Conservation (phyloP, 2,797 vertebrate genomes). For the Oreochromis mossambicus region DNA sequence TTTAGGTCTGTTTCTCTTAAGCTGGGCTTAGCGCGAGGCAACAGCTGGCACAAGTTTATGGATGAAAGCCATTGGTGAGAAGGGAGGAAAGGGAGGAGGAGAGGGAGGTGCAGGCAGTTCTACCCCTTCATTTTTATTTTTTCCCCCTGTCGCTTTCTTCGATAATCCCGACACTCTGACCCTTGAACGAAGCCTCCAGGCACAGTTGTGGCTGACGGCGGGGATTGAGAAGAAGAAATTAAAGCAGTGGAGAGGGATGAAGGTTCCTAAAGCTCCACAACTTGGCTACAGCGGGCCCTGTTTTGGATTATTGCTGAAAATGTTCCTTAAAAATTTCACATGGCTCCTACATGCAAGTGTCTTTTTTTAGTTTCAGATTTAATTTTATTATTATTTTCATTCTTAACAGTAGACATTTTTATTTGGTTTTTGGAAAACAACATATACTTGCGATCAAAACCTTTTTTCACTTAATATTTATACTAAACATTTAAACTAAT, state of each 20-base stretch:
- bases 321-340: background rate
- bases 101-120: background rate
- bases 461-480: background rate
- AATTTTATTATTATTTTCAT: background rate
- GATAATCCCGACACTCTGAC: slow-evolving; percentile 79
- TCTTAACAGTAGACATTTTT: background rate
- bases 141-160: background rate
- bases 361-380: background rate
- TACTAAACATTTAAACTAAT: background rate
- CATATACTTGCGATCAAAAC: background rate
- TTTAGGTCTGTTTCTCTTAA: slow-evolving; percentile 79
- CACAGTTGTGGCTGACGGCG: slow-evolving; percentile 45
- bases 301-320: slow-evolving; percentile 50
- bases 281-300: slow-evolving; percentile 33
- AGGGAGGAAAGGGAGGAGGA: background rate
- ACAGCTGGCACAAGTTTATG: slow-evolving; percentile 77
- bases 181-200: slow-evolving; percentile 64
- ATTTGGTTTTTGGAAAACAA: background rate
- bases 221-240: slow-evolving; percentile 75
- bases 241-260: slow-evolving; percentile 67
- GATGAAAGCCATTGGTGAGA: slow-evolving; percentile 48
- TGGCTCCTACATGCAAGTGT: background rate
- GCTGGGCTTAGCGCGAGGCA: slow-evolving; percentile 76
- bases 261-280: slow-evolving; percentile 41
- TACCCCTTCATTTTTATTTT: background rate